A percentile compares a stretch with the other conserved stretches of the same genome.
phyloP scores from a whole-genome alignment of 2,888 invertebrate species.

The Glaucopsyche alexis region DNA sequence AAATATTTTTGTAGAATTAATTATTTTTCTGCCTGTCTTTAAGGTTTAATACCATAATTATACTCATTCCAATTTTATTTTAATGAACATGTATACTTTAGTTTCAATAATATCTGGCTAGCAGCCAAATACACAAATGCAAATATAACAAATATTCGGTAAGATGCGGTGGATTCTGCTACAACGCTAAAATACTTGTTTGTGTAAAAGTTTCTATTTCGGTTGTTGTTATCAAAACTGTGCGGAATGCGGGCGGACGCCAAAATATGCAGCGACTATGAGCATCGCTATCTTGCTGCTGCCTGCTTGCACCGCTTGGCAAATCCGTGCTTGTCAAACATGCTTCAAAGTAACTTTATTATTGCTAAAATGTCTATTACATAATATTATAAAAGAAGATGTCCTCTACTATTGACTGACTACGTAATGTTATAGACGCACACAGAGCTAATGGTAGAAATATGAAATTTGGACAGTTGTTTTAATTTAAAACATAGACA shows the following conservation, averaged over 20 bases:
- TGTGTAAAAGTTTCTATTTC: conserved; percentile 20
- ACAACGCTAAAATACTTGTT: background rate
- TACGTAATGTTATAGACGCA: no score
- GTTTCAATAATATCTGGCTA: background rate
- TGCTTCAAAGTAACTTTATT: no score
- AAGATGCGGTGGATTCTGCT: background rate
- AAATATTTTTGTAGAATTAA: no score
- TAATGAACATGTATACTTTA: background rate
- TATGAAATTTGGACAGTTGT: no score
- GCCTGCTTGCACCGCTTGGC: no score
- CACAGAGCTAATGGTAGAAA: no score
- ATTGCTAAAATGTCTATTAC: background rate
- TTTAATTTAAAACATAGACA: no score
- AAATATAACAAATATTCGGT: conserved; percentile 27
- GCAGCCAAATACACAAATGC: background rate
- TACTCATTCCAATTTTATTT: background rate
- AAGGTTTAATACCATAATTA: no score
- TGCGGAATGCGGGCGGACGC: background rate
- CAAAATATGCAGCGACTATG: background rate
- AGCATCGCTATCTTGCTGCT: no score
- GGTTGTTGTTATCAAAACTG: background rate
- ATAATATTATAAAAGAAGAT: background rate
- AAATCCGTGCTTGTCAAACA: no score
- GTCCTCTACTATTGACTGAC: no score
- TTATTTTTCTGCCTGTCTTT: no score